A percentile compares a stretch with the other conserved stretches of the same genome.
Conservation (phyloP, 2,888 invertebrate species). For the Stenodema calcarata region DNA sequence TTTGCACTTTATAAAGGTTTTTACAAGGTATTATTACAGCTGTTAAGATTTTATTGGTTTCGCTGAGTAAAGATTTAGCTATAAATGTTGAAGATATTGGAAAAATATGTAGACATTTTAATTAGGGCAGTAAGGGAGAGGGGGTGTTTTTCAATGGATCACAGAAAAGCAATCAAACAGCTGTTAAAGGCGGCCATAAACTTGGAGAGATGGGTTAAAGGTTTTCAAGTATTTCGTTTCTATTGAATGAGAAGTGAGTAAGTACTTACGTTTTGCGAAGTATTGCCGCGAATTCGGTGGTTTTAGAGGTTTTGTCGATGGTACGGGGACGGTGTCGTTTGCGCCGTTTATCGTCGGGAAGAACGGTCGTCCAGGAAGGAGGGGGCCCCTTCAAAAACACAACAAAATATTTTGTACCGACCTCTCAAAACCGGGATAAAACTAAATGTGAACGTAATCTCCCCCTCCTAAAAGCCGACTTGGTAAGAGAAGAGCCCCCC, state of each 20-base stretch:
- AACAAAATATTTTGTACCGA: constrained; percentile 39
- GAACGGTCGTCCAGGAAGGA: background rate
- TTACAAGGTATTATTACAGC: constrained; percentile 2
- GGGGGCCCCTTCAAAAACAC: constrained; percentile 5
- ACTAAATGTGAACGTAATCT: constrained; percentile 48
- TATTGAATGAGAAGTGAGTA: background rate
- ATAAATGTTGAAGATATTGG: constrained; percentile 11
- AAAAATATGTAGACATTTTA: constrained; percentile 26
- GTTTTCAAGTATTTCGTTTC: constrained; percentile 27
- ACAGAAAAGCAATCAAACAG: constrained; percentile 42
- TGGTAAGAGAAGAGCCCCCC: constrained; percentile 7
- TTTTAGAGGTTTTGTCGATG: background rate
- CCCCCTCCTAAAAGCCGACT: constrained; percentile 27
- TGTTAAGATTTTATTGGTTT: background rate
- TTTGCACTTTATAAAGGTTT: background rate
- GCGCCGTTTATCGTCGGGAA: background rate
- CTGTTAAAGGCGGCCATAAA: constrained; percentile 46
- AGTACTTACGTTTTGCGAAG: constrained; percentile 27
- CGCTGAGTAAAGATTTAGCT: background rate
- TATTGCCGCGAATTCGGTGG: background rate
- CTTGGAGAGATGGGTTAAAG: constrained; percentile 31
- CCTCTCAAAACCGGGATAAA: constrained; percentile 49
- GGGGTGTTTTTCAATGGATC: constrained; percentile 20
- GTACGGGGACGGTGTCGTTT: background rate
- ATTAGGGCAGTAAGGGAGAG: constrained; percentile 7